Evolutionary conservation across 1,140 invertebrate genomes (phyloP).

Genomic region (Drosophila nebulosa): DNA sequence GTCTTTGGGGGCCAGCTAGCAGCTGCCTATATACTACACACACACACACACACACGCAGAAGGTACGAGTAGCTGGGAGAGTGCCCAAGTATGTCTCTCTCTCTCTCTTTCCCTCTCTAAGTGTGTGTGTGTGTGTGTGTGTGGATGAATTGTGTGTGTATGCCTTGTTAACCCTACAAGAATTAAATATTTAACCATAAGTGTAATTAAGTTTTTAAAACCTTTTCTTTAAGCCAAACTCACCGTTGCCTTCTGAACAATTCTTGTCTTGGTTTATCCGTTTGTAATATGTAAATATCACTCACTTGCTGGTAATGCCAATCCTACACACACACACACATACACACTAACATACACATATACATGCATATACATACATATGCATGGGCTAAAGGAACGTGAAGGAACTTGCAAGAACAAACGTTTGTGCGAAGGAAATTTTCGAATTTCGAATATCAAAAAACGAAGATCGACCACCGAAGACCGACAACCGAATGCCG

Average conservation of each 20-base stretch:
- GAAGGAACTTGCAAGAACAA: too few species aligned
- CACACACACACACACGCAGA: background rate
- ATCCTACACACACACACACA: too few species aligned
- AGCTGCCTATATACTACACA: slow-evolving; percentile 19
- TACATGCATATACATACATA: too few species aligned
- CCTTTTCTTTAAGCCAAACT: too few species aligned
- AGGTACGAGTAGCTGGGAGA: slow-evolving; percentile 1
- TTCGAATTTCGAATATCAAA: background rate
- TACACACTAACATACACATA: too few species aligned
- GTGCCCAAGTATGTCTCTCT: slow-evolving; percentile 24
- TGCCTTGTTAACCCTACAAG: slow-evolving; percentile 40
- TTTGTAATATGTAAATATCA: too few species aligned
- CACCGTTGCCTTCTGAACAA: too few species aligned
- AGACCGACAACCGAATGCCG: background rate
- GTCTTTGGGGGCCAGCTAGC: slow-evolving; percentile 40
- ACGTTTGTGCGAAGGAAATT: background rate
- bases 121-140: slow-evolving; percentile 7
- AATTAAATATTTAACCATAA: background rate
- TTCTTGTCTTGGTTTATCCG: too few species aligned
- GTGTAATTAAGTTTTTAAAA: background rate
- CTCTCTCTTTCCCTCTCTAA: slow-evolving; percentile 12
- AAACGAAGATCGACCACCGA: background rate
- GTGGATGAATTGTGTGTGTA: slow-evolving; percentile 35
- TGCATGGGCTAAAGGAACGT: background rate
- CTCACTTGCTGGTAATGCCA: background rate